Base-by-base conservation (phyloP, 2,888 invertebrate species). In the Ennomos fuscantarius region DNA sequence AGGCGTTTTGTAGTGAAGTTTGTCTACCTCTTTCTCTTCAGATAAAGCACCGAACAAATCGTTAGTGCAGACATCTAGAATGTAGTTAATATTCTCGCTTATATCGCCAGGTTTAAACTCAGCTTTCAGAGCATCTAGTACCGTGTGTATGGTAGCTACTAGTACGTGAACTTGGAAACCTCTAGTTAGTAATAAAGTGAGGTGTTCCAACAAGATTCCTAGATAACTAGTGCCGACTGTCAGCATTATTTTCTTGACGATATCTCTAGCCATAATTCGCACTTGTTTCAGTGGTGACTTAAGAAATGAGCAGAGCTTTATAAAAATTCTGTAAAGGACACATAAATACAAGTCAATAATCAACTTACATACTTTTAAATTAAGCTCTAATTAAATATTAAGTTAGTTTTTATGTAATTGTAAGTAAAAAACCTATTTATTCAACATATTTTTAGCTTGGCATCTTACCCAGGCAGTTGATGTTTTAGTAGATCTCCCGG, bases 161-260 rank as follows among this genome's bases (percentile, higher is more conserved):
- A 99, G 89, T 0, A 99, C 99, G 75, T 99, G 99, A 1, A 97
- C 95, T 93, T 99, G 98, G 80, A 96, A 99, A 9, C 99, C 99
- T 77, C 96, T 94, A 0, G 95, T 97, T 51, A 99, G 90, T 13
- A 97, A 86, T 5, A 96, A 89, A 35, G 95, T 95, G 81, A 99
- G 94, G 84, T 98, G 98, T 60, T 94, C 94, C 9, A 99, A 83
- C 15, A 99, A 86, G 70, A 95, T 92, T 8, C 94, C 93, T 60
- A 99, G 91, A 83, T 97, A 97, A 11, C 94, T 87, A 0, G 97
- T 95, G 0, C 99, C 99, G 8, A 99, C 93, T 0, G 96, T 94
- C 0, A 94, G 76, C 95, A 98, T 96, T 31, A 99, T 97, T 84
- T 97, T 97, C 69, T 97, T 95, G n/a, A 99, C 93, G n/a, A 97